These are phyloP conservation scores for Himantopus leucocephalus DNA, from an alignment of 2,113 vertebrate species.

Conservation along the genomic window DNA sequence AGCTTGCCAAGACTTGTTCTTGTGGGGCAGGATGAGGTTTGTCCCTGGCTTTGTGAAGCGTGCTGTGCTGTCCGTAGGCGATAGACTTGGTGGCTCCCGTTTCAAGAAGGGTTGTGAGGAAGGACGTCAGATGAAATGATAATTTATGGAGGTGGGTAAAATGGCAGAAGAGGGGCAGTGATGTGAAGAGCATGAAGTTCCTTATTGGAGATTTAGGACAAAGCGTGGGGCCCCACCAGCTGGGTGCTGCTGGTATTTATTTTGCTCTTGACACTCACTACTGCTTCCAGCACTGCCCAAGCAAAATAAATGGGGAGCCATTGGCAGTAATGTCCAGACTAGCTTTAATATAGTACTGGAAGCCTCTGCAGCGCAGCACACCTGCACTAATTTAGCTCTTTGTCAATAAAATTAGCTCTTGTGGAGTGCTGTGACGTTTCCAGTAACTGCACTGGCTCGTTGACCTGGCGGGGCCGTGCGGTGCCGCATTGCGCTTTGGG, in stretches of 20 bases:
- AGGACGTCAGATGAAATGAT: not conserved
- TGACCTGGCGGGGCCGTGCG: not conserved
- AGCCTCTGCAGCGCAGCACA: not conserved
- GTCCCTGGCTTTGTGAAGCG: not conserved
- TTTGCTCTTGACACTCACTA: not conserved
- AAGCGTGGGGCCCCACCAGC: not conserved
- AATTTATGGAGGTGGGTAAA: not conserved
- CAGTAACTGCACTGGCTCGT: not conserved
- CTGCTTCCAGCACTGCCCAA: not conserved
- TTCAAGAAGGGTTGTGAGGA: not conserved
- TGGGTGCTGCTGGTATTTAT: not conserved
- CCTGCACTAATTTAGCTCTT: constrained; percentile 20
- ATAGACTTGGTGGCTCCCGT: rapidly evolving
- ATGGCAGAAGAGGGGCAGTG: not conserved
- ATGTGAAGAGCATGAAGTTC: not conserved
- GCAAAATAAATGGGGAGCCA: not conserved
- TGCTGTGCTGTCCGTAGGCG: rapidly evolving
- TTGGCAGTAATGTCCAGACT: not conserved
- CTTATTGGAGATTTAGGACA: not conserved
- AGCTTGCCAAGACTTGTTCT: not conserved
- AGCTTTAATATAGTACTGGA: not conserved
- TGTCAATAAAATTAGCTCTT: constrained; percentile 3
- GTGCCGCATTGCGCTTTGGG: not conserved
- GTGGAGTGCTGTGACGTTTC: not conserved
- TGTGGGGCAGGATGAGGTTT: not conserved